Conservation (phyloP, 2,888 invertebrate species). For the Caenorhabditis sulstoni region DNA sequence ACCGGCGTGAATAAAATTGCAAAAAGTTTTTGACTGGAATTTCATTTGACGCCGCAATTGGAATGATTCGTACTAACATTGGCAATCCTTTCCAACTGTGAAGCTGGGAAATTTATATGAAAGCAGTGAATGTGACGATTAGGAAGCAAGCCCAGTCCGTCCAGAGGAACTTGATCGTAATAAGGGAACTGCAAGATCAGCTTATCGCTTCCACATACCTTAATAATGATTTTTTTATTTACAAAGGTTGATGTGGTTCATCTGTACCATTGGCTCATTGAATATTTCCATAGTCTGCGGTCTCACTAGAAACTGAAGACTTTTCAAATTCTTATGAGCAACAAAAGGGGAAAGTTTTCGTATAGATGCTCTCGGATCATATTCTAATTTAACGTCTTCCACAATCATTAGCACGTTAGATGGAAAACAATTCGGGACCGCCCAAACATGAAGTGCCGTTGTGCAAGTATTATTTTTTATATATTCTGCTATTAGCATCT, state of each 20-base stretch:
- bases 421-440: neutral
- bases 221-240: neutral
- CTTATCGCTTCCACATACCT: neutral
- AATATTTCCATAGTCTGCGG: neutral
- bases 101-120: conserved; percentile 5
- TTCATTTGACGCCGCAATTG: no score
- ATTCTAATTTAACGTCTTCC: neutral
- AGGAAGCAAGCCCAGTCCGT: neutral
- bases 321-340: neutral
- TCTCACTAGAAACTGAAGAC: neutral
- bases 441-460: neutral
- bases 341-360: neutral
- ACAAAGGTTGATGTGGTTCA: neutral
- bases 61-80: neutral
- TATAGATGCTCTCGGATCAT: neutral
- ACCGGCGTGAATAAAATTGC: no score
- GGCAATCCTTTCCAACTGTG: neutral
- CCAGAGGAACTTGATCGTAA: conserved; percentile 3
- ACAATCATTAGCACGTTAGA: neutral
- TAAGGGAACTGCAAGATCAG: conserved; percentile 16
- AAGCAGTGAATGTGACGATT: conserved; percentile 2
- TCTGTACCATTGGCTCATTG: conserved; percentile 13
- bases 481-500: conserved; percentile 3
- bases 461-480: neutral
- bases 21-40: no score